Evolutionary conservation across 2,797 vertebrate genomes (phyloP), one percentile per base, ranked within the genome.

Genomic region (Acrossocheilus fasciatus): DNA sequence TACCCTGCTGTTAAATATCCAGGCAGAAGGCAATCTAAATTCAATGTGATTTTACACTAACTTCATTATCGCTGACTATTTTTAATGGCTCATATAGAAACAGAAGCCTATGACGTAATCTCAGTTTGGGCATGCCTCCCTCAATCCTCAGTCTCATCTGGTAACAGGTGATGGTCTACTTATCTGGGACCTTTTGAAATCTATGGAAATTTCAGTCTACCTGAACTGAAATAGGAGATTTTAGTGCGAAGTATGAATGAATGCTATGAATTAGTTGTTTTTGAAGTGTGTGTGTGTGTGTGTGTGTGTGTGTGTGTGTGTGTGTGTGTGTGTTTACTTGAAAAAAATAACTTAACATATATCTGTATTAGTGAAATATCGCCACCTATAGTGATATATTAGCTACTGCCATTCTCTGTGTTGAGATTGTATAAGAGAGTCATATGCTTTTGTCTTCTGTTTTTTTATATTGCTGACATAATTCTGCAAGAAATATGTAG

Each of bases 11-110:
- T 74, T 81, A 43, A 80, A 87, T 85, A 85, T 85, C 34, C 68
- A 64, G 57, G n/a, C 74, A 17, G 68, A 59, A 64, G 66, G 66
- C 26, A 6, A 77, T 81, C 77, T 54, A 89, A 81, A 84, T 89
- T 84, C 72, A 84, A 84, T 86, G 86, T 80, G 84, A 86, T 43
- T 90, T 89, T 77, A 82, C 84, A 89, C 77, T 43, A 57, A 80
- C 57, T 89, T 83, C 80, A 85, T 89, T 89, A 89, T 68, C 88
- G 36, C 87, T 80, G 78, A 83, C 74, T 83, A 86, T 88, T 87
- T 89, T 86, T 72, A 87, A 81, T 20, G 47, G 30, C 81, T 64
- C 20, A 34, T 76, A 41, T 62, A 85, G 68, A 86, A 23, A n/a
- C 45, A 80, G n/a, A 34, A 39, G n/a, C 6, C 43, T 17, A n/a